Evolutionary conservation across 2,113 vertebrate genomes (phyloP).

Genomic region (Phaethornis superciliosus): DNA sequence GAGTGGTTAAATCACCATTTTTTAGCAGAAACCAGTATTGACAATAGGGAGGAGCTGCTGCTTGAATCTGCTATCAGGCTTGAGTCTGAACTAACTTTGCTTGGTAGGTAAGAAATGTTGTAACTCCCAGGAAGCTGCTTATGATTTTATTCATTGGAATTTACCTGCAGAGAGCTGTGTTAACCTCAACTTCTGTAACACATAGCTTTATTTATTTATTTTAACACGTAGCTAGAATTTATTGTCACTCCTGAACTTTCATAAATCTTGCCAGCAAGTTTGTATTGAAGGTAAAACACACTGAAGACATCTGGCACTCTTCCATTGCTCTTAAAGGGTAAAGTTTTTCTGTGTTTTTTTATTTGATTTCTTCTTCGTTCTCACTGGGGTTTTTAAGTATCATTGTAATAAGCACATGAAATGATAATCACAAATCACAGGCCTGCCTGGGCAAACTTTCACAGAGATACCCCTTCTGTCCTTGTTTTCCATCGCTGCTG

Average conservation of each 20-base stretch:
- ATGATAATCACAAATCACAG: background rate
- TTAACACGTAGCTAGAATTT: background rate
- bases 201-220: background rate
- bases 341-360: background rate
- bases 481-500: background rate
- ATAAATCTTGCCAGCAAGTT: background rate
- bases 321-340: background rate
- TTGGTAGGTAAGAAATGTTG: slow-evolving; percentile 78
- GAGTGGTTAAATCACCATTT: slow-evolving; percentile 85
- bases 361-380: background rate
- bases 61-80: slow-evolving; percentile 85
- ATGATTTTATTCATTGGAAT: background rate
- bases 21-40: slow-evolving; percentile 92
- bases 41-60: slow-evolving; percentile 87
- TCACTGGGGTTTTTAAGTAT: background rate
- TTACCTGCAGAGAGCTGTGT: background rate
- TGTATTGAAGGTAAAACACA: background rate
- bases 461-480: background rate
- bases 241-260: background rate
- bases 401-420: background rate
- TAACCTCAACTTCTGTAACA: background rate
- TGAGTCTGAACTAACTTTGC: slow-evolving; percentile 87
- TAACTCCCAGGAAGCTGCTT: background rate
- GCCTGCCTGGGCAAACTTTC: background rate
- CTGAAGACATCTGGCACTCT: background rate